These are phyloP conservation scores for Rhopalosiphum maidis DNA, from an alignment of 1,140 invertebrate genomes.

Conservation along the genomic window DNA sequence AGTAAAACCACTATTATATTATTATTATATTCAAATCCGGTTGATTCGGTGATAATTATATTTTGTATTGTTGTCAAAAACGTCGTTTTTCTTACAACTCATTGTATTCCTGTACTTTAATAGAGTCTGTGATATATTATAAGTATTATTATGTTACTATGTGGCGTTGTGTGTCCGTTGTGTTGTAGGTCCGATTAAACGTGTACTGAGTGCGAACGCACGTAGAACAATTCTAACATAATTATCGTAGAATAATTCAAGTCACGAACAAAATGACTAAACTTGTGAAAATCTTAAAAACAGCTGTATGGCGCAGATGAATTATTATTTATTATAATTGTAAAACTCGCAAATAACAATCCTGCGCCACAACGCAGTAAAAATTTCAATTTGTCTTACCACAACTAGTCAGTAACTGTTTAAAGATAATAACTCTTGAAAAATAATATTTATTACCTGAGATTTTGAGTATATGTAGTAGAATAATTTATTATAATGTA, in stretches of 20 bases:
- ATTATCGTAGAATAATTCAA: slow-evolving; percentile 37
- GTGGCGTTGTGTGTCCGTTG: neutral
- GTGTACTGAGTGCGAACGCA: slow-evolving; percentile 26
- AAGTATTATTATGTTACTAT: neutral
- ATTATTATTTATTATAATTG: slow-evolving; percentile 8
- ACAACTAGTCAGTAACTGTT: neutral
- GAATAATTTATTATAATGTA: neutral
- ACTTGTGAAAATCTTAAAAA: slow-evolving; percentile 37
- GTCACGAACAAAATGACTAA: slow-evolving; percentile 44
- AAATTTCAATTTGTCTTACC: neutral
- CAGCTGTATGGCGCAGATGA: neutral
- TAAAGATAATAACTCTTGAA: neutral
- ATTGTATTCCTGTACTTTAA: neutral
- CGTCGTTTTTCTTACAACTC: slow-evolving; percentile 22
- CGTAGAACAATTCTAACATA: slow-evolving; percentile 45
- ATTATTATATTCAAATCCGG: slow-evolving; percentile 18
- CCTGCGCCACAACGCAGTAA: neutral
- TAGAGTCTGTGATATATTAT: slow-evolving; percentile 2
- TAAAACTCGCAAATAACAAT: neutral
- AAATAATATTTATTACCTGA: neutral
- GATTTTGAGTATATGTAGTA: neutral
- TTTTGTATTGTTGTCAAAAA: neutral
- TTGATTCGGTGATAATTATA: slow-evolving; percentile 19
- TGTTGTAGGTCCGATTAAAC: neutral
- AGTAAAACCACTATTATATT: neutral